Conservation (phyloP, 2,888 invertebrate species). For the Elmis aenea region DNA sequence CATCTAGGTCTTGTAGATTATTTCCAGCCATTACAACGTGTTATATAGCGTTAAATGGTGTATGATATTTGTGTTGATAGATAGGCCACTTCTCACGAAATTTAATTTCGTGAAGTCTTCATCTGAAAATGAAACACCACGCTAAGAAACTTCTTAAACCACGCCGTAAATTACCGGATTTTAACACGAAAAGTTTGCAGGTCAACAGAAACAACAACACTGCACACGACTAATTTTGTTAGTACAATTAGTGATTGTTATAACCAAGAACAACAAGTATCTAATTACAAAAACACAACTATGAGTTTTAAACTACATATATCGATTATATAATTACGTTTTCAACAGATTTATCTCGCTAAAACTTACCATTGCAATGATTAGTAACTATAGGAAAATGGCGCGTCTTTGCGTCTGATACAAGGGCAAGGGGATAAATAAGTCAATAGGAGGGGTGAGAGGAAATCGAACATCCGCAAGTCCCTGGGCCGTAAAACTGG, state of each 20-base stretch:
- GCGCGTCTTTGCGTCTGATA: slow-evolving; percentile 44
- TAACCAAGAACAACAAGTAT: no score
- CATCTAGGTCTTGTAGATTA: slow-evolving; percentile 33
- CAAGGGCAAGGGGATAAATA: slow-evolving; percentile 39
- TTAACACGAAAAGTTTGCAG: no score
- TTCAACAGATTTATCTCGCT: no score
- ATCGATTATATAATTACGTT: no score
- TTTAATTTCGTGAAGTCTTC: slow-evolving; percentile 40
- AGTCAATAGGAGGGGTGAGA: slow-evolving; percentile 27
- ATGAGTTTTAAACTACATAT: no score
- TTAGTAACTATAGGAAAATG: slow-evolving; percentile 47
- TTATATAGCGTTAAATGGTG: neutral
- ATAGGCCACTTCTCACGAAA: slow-evolving; percentile 39
- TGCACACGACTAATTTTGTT: no score
- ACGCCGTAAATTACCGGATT: no score
- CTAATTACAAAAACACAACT: no score
- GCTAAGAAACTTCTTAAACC: no score
- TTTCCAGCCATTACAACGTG: slow-evolving; percentile 33
- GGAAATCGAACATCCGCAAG: slow-evolving; percentile 35
- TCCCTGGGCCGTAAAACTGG: slow-evolving; percentile 7
- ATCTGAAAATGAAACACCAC: slow-evolving; percentile 36
- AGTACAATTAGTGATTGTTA: no score
- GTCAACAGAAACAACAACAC: no score
- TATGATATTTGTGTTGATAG: neutral
- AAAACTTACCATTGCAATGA: slow-evolving; percentile 48